A percentile compares a stretch with the other conserved stretches of the same genome.
Evolutionary conservation across 1,140 invertebrate genomes (phyloP).

Genomic region (Stegodyphus dumicola): DNA sequence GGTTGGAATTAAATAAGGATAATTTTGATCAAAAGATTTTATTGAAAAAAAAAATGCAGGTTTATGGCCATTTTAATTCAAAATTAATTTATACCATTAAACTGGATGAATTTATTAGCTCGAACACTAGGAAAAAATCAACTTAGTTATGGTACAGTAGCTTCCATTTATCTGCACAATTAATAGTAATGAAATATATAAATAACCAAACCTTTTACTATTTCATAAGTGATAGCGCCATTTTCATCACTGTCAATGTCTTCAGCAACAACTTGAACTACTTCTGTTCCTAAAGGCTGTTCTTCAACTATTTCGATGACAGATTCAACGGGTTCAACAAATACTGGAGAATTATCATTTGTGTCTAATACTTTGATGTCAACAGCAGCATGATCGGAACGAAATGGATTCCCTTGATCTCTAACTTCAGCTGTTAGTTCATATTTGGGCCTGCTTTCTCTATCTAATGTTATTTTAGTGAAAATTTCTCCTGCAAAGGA

Average conservation of each 20-base stretch:
- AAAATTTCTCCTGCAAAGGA: slow-evolving; percentile 79
- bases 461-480: slow-evolving; percentile 83
- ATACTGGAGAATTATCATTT: slow-evolving; percentile 91
- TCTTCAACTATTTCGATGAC: slow-evolving; percentile 91
- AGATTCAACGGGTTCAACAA: slow-evolving; percentile 87
- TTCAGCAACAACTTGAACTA: slow-evolving; percentile 79
- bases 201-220: slow-evolving; percentile 63
- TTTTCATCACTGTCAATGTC: slow-evolving; percentile 86
- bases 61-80: too few relatives aligned
- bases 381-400: slow-evolving; percentile 76
- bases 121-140: too few relatives aligned
- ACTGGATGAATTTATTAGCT: too few relatives aligned
- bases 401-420: slow-evolving; percentile 84
- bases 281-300: slow-evolving; percentile 80
- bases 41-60: too few relatives aligned
- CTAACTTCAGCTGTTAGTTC: slow-evolving; percentile 85
- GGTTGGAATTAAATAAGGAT: too few relatives aligned
- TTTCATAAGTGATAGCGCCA: slow-evolving; percentile 83
- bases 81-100: too few relatives aligned
- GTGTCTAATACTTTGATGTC: slow-evolving; percentile 81
- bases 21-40: too few relatives aligned
- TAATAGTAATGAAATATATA: too few relatives aligned
- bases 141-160: too few relatives aligned
- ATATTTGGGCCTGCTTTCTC: slow-evolving; percentile 82
- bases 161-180: too few relatives aligned